These are phyloP conservation scores for Elephas maximus DNA, from an alignment of 2,113 vertebrate genomes.

Conservation along the genomic window DNA sequence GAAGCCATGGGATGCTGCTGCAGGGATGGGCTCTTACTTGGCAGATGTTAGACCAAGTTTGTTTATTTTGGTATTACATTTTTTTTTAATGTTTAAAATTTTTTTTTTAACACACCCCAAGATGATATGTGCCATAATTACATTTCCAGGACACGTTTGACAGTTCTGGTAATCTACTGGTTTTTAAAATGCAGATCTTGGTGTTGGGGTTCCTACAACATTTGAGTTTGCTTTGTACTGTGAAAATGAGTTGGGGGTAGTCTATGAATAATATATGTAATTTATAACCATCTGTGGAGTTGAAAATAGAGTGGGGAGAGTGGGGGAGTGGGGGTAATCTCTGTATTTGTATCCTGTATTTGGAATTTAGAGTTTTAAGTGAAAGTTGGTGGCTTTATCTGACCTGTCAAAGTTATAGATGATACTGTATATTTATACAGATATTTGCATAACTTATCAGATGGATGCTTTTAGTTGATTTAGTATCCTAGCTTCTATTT, in stretches of 20 bases:
- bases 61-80: background rate
- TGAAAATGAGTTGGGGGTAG: background rate
- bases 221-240: slow-evolving; percentile 42
- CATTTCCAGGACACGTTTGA: background rate
- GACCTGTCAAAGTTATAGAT: slow-evolving; percentile 89
- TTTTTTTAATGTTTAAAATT: background rate
- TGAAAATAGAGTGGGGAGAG: slow-evolving; percentile 60
- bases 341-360: slow-evolving; percentile 81
- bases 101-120: background rate
- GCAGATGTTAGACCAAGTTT: background rate
- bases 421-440: slow-evolving; percentile 85
- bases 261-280: slow-evolving; percentile 83
- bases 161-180: background rate
- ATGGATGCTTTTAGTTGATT: slow-evolving; percentile 85
- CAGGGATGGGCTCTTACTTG: background rate
- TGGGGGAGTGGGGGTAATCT: slow-evolving; percentile 54
- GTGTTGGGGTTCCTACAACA: background rate
- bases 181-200: slow-evolving; percentile 63
- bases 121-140: background rate
- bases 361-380: slow-evolving; percentile 81
- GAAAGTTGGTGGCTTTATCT: slow-evolving; percentile 85
- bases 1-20: background rate
- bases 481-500: slow-evolving; percentile 75
- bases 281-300: slow-evolving; percentile 85
- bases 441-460: slow-evolving; percentile 88